Evolutionary conservation across 2,888 invertebrate species (phyloP).

Genomic region (Napeogenes sylphis): DNA sequence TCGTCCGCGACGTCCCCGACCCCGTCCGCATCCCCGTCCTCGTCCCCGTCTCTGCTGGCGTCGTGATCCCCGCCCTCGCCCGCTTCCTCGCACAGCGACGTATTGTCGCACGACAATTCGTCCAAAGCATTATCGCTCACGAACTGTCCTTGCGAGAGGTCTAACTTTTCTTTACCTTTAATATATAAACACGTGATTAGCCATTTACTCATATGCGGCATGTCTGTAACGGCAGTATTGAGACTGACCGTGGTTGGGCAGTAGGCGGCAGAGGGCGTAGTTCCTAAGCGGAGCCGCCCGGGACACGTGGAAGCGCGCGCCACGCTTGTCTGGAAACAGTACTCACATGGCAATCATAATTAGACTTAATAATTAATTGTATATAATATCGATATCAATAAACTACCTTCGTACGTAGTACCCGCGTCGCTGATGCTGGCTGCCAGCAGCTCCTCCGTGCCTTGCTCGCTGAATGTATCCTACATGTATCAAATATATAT

Average conservation of each 20-base stretch:
- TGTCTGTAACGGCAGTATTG: not conserved
- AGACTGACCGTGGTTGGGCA: slow-evolving; percentile 41
- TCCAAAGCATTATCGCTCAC: slow-evolving; percentile 37
- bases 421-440: slow-evolving; percentile 49
- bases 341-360: too few relatives aligned
- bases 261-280: slow-evolving; percentile 59
- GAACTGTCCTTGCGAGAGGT: slow-evolving; percentile 42
- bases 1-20: slow-evolving; percentile 32
- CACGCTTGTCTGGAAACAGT: slow-evolving; percentile 23
- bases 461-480: slow-evolving; percentile 58
- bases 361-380: too few relatives aligned
- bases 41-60: slow-evolving; percentile 31
- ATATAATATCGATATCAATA: not conserved
- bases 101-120: slow-evolving; percentile 43
- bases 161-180: slow-evolving; percentile 54
- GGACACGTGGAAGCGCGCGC: slow-evolving; percentile 50
- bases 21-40: slow-evolving; percentile 37
- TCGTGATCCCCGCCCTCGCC: slow-evolving; percentile 35
- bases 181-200: not conserved
- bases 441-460: slow-evolving; percentile 49
- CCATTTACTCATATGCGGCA: not conserved
- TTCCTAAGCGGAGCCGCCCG: slow-evolving; percentile 58
- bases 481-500: slow-evolving; percentile 32
- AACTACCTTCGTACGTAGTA: slow-evolving; percentile 57
- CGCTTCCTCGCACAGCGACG: slow-evolving; percentile 47